phyloP scores from a whole-genome alignment of 2,113 vertebrate species.

The Thunnus maccoyii region DNA sequence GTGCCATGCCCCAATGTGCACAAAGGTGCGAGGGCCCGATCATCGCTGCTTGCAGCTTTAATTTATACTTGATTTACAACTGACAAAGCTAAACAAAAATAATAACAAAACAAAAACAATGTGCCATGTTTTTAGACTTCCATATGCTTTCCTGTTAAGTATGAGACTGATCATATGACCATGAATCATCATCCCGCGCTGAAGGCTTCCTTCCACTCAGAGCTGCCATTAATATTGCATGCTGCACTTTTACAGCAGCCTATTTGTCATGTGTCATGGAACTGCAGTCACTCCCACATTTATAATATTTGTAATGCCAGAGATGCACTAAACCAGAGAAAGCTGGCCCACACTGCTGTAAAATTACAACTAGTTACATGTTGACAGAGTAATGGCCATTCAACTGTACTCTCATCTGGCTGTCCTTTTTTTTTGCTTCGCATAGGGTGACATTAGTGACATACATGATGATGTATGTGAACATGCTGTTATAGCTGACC shows the following conservation, averaged over 20 bases:
- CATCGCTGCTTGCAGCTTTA: no score
- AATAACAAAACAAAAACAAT: not conserved
- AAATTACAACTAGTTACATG: not conserved
- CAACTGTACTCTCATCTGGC: not conserved
- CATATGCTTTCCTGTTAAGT: not conserved
- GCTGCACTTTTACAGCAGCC: conserved; percentile 31
- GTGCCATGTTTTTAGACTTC: not conserved
- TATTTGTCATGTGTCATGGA: conserved; percentile 56
- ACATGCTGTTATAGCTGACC: not conserved
- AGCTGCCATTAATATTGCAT: conserved; percentile 54
- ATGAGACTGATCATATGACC: conserved; percentile 1
- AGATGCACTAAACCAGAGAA: not conserved
- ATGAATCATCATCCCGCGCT: conserved; percentile 43
- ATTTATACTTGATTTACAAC: no score
- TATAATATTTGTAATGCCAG: conserved; percentile 25
- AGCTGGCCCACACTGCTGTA: not conserved
- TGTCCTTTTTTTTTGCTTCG: not conserved
- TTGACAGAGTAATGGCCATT: not conserved
- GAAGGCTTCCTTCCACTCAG: conserved; percentile 32
- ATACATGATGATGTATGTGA: not conserved
- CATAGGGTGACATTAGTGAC: no score
- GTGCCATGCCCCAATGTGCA: no score
- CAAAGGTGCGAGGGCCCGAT: no score
- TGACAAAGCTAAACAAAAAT: not conserved
- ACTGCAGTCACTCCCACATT: conserved; percentile 33